These are phyloP conservation scores for Pocillopora grandis DNA, from an alignment of 92 coral and sea anemone genomes.

Conservation along the genomic window DNA sequence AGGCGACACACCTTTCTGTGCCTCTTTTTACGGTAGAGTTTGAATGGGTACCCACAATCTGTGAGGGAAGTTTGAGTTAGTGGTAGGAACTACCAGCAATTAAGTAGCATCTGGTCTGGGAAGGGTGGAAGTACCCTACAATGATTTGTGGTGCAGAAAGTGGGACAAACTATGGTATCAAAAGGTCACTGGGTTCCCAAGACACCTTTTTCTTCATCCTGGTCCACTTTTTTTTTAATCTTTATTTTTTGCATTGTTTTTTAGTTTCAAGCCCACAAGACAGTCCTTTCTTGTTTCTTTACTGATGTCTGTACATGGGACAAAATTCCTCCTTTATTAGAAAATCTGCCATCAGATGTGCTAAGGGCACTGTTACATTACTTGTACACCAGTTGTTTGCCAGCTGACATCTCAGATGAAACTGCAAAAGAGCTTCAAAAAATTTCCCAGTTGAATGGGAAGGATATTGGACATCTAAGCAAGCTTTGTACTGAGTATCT, in stretches of 20 bases:
- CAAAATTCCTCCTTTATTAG: slow-evolving; percentile 60
- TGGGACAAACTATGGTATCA: too few species aligned
- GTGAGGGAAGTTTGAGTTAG: too few species aligned
- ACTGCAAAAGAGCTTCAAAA: slow-evolving; percentile 54
- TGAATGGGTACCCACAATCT: too few species aligned
- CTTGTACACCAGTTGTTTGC: slow-evolving; percentile 65
- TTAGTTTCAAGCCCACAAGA: slow-evolving; percentile 79
- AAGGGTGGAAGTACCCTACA: too few species aligned
- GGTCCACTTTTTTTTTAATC: neutral
- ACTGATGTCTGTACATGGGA: slow-evolving; percentile 62
- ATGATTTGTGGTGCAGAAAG: too few species aligned
- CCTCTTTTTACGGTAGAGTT: too few species aligned
- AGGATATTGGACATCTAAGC: slow-evolving; percentile 46
- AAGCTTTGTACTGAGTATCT: slow-evolving; percentile 64
- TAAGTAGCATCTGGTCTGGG: too few species aligned
- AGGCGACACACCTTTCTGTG: too few species aligned
- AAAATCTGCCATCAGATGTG: slow-evolving; percentile 58
- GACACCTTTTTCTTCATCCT: neutral
- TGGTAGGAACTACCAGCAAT: too few species aligned
- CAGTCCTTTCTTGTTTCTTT: slow-evolving; percentile 66
- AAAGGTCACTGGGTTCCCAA: neutral
- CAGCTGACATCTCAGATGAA: slow-evolving; percentile 55
- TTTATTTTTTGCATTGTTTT: neutral
- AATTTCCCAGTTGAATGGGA: slow-evolving; percentile 35
- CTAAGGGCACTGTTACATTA: slow-evolving; percentile 64